Percentiles rank a stretch among this genome's conserved stretches.
Conservation (phyloP, 2,888 invertebrate genomes). For the Antitype chi region DNA sequence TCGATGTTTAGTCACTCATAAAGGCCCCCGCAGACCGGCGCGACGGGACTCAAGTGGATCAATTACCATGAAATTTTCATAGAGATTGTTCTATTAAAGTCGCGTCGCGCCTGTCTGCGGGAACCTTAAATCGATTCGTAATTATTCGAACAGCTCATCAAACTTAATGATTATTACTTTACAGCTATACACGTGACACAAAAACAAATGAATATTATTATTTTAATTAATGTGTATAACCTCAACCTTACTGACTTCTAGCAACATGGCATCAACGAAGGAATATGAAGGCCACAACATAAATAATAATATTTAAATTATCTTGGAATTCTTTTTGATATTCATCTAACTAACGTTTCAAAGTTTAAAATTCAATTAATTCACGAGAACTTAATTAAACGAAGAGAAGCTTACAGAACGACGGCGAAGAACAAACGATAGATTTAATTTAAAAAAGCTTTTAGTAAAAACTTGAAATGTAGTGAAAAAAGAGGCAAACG, state of each 20-base stretch:
- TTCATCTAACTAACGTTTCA: constrained; percentile 4
- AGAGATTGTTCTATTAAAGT: no score
- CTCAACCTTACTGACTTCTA: constrained; percentile 41
- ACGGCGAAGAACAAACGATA: constrained; percentile 2
- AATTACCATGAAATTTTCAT: no score
- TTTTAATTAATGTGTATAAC: constrained; percentile 44
- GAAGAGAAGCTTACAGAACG: background rate
- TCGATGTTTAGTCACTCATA: constrained; percentile 36
- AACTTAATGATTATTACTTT: constrained; percentile 22
- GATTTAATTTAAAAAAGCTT: constrained; percentile 26
- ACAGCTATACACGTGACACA: background rate
- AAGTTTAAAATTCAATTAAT: constrained; percentile 16
- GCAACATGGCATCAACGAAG: constrained; percentile 2
- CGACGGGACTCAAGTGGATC: no score
- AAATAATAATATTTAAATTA: constrained; percentile 6
- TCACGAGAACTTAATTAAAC: constrained; percentile 23
- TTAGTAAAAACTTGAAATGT: constrained; percentile 19
- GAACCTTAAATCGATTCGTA: constrained; percentile 20
- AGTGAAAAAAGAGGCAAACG: background rate
- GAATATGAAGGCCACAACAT: background rate
- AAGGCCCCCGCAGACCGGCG: no score
- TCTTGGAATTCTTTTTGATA: constrained; percentile 3
- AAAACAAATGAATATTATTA: constrained; percentile 37
- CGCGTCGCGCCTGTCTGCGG: no score
- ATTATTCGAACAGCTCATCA: constrained; percentile 33